Base-by-base conservation (phyloP, 1,140 invertebrate species). In the Chelonus insularis region DNA sequence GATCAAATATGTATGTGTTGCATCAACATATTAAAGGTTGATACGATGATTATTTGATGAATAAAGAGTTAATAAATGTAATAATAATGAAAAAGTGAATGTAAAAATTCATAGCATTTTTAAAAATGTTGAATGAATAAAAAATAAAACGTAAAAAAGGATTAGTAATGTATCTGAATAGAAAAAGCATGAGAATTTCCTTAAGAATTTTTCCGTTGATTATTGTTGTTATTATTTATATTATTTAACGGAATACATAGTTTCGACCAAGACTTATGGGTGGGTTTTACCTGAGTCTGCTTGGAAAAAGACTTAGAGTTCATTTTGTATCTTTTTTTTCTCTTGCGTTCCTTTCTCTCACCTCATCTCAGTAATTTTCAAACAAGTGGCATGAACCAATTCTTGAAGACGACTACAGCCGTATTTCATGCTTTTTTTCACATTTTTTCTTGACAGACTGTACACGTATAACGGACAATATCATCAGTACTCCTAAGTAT, bases 391-490 rank as follows among this genome's bases (percentile, higher is more conserved):
- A 25, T 45, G 25, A 41, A 8, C 9, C 5, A 6, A 32, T 50
- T 47, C 55, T 41, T 50, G 48, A 56, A 54, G 37, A 41, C 18
- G 36, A 32, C 52, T 43, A 41, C 39, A 37, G 48, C 54, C 41
- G 48, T 54, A 48, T 8, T 4, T 14, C 6, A 1, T 37, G n/a
- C 37, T 56, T 58, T 23, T 12, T 55, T 25, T 14, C 36, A n/a
- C 11, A 5, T 39, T 39, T 39, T n/a, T 56, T 14, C 5, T 7
- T 20, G n/a, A 8, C 21, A 29, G 25, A 29, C 25, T 29, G 25
- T 29, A 29, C 57, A 51, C 36, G 43, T 32, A 16, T 61, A 65
- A 67, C 59, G 60, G 34, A 45, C 21, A 32, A 48, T 52, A 65
- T 66, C 59, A 63, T 68, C 57, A 63, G 37, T 48, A 18, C 4